Conservation (phyloP, 2,888 invertebrate genomes). For the Archaeoteleia sp. region DNA sequence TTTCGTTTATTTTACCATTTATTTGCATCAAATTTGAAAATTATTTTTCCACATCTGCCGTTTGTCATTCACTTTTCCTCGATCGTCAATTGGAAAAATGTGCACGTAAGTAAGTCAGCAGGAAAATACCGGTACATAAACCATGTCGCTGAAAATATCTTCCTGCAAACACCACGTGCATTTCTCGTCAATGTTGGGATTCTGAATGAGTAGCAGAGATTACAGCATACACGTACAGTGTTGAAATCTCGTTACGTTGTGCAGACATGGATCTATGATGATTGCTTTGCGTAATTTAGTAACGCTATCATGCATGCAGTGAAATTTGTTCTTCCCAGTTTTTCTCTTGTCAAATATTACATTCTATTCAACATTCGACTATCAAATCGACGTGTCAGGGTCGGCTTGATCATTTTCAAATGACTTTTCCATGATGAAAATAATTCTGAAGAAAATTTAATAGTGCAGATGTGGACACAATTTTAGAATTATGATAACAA, state of each 20-base stretch:
- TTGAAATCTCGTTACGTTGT: conserved; percentile 51
- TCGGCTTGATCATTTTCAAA: no score
- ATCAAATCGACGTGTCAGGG: conserved; percentile 16
- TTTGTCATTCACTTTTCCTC: no score
- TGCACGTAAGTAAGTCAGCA: no score
- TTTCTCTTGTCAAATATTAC: conserved; percentile 5
- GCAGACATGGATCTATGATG: conserved; percentile 41
- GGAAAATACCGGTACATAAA: background rate
- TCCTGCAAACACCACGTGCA: background rate
- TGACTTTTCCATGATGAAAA: no score
- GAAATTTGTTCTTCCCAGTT: conserved; percentile 28
- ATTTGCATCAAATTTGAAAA: no score
- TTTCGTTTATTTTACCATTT: no score
- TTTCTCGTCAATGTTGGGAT: conserved; percentile 32
- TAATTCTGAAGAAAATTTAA: no score
- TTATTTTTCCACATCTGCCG: background rate
- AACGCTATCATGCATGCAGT: conserved; percentile 35
- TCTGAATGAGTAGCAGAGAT: conserved; percentile 42
- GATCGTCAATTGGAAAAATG: background rate
- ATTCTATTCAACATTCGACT: conserved; percentile 8
- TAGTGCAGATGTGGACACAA: no score
- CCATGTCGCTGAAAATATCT: background rate
- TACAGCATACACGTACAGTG: conserved; percentile 44
- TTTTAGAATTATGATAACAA: no score
- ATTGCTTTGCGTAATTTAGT: conserved; percentile 51